These are phyloP conservation scores for Trichogramma evanescens DNA, from an alignment of 2,888 invertebrate genomes.

Conservation along the genomic window DNA sequence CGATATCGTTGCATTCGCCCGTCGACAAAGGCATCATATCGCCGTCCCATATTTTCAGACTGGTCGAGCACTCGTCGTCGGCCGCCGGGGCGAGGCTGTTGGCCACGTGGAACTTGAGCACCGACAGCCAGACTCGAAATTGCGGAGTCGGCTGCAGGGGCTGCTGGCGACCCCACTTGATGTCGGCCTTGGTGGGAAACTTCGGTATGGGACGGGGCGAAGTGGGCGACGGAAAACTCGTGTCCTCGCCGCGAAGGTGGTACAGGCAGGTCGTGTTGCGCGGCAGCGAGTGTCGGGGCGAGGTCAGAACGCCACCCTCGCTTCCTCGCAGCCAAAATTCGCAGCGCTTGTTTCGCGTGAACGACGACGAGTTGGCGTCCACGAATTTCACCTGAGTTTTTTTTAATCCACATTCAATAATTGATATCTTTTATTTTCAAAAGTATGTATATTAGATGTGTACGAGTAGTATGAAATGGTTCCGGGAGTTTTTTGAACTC, in stretches of 20 bases:
- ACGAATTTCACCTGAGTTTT: constrained; percentile 68
- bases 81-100: constrained; percentile 59
- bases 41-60: constrained; percentile 82
- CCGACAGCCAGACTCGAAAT: constrained; percentile 78
- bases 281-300: constrained; percentile 77
- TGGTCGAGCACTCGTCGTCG: constrained; percentile 74
- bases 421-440: no score
- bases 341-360: constrained; percentile 78
- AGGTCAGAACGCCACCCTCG: constrained; percentile 71
- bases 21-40: constrained; percentile 55
- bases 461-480: no score
- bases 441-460: no score
- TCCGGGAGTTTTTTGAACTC: no score
- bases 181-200: constrained; percentile 43
- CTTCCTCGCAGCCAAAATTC: constrained; percentile 82
- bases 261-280: constrained; percentile 86
- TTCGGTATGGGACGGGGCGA: constrained; percentile 44
- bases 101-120: constrained; percentile 77
- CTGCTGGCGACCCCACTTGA: constrained; percentile 50
- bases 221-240: constrained; percentile 54
- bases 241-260: constrained; percentile 62
- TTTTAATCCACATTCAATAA: neutral
- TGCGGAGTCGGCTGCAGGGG: constrained; percentile 57
- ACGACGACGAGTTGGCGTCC: constrained; percentile 74
- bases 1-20: constrained; percentile 72